Base-by-base conservation (phyloP, 2,113 vertebrate genomes). In the Callithrix jacchus region DNA sequence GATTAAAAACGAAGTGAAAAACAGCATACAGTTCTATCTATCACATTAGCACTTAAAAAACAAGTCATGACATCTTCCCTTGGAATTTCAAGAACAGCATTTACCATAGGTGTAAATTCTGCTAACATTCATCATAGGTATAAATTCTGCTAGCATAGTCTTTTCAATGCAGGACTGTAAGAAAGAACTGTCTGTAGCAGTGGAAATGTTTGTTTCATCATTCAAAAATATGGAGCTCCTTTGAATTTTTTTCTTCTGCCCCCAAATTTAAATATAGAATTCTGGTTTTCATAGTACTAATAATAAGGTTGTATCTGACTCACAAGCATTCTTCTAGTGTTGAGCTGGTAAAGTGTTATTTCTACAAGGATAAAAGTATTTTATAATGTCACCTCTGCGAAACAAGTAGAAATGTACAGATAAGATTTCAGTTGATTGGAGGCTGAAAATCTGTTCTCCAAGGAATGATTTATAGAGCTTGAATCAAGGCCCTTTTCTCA, bases 231-330 rank as follows among this genome's bases (percentile, higher is more conserved):
- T 6, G 10, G 27, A 76, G 0, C 91, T 42, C 3, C 56, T 84
- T 92, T 47, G 37, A 40, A 35, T 40, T 76, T 77, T 52, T 95
- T 97, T n/a, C 20, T 91, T 87, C 35, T 74, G 30, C 7, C 30
- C 25, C 47, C 21, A 64, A 95, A 91, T 87, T 92, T 89, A 95
- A 97, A 95, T 87, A 73, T n/a, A 91, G 14, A 93, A 71, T 76
- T 30, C 21, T 76, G 17, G 3, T 89, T 89, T 93, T 93, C 6
- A 35, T 52, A 71, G 64, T 21, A 89, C 45, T 45, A 64, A 32
- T 66, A 89, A 68, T 45, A 70, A 82, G 73, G 23, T 47, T 77
- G 6, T 73, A 2, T 80, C 54, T 95, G 27, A 70, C 27, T 95
- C 21, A 10, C 40, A 88, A 84, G 3, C 45, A 74, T 92, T 91